phyloP scores from a whole-genome alignment of 2,113 vertebrate genomes.

The Chauna torquata region DNA sequence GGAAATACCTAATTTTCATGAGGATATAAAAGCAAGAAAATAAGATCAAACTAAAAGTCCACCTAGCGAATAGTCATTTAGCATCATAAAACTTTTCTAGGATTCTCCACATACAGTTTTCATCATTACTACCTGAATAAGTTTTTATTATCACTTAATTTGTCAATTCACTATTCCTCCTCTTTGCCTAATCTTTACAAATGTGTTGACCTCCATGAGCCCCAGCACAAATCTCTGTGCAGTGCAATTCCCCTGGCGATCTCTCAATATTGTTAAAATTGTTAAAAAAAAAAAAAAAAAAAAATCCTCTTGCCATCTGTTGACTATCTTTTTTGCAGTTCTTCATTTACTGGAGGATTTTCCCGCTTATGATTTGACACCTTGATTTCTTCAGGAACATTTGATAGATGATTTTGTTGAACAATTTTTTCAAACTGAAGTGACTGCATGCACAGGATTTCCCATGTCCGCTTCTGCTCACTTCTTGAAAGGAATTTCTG shows the following conservation, averaged over 20 bases:
- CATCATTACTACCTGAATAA: neutral
- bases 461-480: rapidly evolving
- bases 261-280: neutral
- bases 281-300: neutral
- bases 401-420: neutral
- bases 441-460: neutral
- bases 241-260: neutral
- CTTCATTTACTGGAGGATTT: neutral
- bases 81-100: neutral
- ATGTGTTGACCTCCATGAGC: neutral
- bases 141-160: neutral
- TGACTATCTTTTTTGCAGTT: neutral
- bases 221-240: neutral
- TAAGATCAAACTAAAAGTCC: neutral
- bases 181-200: neutral
- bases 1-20: neutral
- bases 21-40: neutral
- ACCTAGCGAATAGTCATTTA: neutral
- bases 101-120: neutral
- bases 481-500: neutral
- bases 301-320: neutral
- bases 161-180: neutral
- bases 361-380: neutral
- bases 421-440: neutral
- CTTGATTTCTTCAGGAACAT: neutral